These are phyloP conservation scores for Amphiprion ocellaris DNA, from an alignment of 2,113 vertebrate species.

Conservation along the genomic window DNA sequence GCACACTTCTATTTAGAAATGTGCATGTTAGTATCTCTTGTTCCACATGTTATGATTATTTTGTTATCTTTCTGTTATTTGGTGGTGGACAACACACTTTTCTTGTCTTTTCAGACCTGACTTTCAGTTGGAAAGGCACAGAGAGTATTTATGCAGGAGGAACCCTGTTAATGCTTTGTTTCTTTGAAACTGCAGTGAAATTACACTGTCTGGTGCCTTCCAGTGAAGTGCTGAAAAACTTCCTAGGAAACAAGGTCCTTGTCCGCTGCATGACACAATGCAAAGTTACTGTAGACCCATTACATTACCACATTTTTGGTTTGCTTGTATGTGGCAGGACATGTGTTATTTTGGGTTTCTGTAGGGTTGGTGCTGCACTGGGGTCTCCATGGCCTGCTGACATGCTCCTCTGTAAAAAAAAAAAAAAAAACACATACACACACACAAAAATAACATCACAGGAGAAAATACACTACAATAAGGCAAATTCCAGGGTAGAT, in stretches of 20 bases:
- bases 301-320: slow-evolving; percentile 55
- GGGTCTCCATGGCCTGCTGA: slow-evolving; percentile 69
- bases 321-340: neutral
- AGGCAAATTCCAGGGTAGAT: no score
- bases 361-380: slow-evolving; percentile 3
- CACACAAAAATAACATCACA: neutral
- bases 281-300: neutral
- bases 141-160: neutral
- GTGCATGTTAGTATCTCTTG: no score
- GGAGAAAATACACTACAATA: neutral
- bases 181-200: neutral
- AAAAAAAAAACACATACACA: neutral
- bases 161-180: neutral
- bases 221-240: neutral
- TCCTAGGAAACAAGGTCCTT: neutral
- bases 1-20: no score
- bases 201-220: neutral
- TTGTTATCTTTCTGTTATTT: neutral
- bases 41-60: no score
- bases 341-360: slow-evolving; percentile 7
- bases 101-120: neutral
- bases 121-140: neutral
- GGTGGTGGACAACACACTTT: neutral
- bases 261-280: neutral
- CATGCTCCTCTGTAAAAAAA: slow-evolving; percentile 53